Conservation (phyloP, 2,797 vertebrate species). For the Tympanoctomys barrerae region DNA sequence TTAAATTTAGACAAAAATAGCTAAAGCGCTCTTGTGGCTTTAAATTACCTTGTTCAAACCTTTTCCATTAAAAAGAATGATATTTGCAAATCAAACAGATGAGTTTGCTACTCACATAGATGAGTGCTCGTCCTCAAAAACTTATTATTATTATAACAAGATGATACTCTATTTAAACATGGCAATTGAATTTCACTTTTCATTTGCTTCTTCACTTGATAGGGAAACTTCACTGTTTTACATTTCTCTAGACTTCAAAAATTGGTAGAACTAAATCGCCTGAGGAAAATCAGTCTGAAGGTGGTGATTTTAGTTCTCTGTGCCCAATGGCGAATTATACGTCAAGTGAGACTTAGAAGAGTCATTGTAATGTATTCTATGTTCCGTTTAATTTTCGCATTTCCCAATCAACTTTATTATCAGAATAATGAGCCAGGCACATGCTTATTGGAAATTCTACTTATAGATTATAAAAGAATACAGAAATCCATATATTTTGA, state of each 20-base stretch:
- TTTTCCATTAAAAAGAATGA: constrained; percentile 63
- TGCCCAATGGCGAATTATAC: neutral
- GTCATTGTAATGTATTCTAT: neutral
- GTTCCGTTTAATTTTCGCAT: neutral
- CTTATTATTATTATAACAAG: constrained; percentile 31
- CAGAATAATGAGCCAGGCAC: neutral
- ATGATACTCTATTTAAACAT: constrained; percentile 56
- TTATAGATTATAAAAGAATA: neutral
- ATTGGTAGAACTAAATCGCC: neutral
- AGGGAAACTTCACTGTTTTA: constrained; percentile 34
- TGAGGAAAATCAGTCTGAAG: neutral
- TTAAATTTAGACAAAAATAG: constrained; percentile 70
- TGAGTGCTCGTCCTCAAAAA: constrained; percentile 58
- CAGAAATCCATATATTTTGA: neutral
- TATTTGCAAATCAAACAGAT: constrained; percentile 70
- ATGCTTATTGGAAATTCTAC: neutral
- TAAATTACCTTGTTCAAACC: constrained; percentile 69
- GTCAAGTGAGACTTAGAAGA: neutral
- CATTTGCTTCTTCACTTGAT: constrained; percentile 46
- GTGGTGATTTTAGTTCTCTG: neutral
- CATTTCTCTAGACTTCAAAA: neutral
- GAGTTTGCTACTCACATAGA: constrained; percentile 12
- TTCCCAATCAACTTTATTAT: neutral
- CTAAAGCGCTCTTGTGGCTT: constrained; percentile 52
- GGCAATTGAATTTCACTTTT: neutral